A percentile compares a stretch with the other conserved stretches of the same genome.
Conservation (phyloP, 2,113 vertebrate genomes). For the Acanthisitta chloris region DNA sequence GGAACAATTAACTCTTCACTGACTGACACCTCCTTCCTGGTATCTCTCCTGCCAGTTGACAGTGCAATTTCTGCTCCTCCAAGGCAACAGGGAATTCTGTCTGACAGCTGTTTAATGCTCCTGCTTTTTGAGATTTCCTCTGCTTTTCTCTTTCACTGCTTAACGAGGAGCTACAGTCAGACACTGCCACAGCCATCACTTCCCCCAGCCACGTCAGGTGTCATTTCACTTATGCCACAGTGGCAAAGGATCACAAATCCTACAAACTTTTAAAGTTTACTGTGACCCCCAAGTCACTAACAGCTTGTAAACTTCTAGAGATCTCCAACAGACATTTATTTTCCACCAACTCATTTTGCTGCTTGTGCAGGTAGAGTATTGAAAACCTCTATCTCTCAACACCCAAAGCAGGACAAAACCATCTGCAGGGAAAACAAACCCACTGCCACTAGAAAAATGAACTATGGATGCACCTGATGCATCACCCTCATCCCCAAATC, state of each 20-base stretch:
- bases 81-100: neutral
- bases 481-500: neutral
- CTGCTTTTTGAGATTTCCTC: neutral
- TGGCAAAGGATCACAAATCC: neutral
- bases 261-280: neutral
- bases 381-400: neutral
- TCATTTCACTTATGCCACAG: neutral
- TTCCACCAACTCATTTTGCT: neutral
- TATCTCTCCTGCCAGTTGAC: neutral
- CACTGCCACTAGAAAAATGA: neutral
- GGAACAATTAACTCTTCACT: slow-evolving; percentile 43
- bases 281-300: neutral
- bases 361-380: neutral
- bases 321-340: neutral
- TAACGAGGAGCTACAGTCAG: neutral
- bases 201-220: neutral
- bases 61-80: neutral
- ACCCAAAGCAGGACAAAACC: neutral
- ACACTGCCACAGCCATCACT: neutral
- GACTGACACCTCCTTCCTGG: neutral
- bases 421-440: neutral
- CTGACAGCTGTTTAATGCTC: slow-evolving; percentile 2
- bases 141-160: neutral
- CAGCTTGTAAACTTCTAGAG: neutral
- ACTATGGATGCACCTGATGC: neutral